Percentiles rank a stretch among this genome's conserved stretches.
These are phyloP conservation scores for Lerista edwardsae DNA, from an alignment of 2,797 vertebrate species.

Conservation along the genomic window DNA sequence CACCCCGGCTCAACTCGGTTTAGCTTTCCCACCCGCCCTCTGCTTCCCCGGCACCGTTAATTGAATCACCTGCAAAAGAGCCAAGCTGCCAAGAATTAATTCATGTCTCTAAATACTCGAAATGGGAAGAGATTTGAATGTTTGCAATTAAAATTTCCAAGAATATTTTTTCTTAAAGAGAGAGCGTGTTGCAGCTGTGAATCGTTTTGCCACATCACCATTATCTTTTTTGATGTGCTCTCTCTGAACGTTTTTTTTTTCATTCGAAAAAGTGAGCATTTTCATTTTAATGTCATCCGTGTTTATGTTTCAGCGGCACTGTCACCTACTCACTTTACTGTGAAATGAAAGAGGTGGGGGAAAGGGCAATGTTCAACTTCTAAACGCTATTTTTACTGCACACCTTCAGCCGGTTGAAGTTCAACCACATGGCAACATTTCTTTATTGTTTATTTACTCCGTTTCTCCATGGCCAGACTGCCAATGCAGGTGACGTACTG, in stretches of 20 bases:
- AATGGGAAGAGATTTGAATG: not conserved
- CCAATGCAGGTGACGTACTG: too few relatives aligned
- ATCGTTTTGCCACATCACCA: not conserved
- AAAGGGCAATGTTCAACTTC: not conserved
- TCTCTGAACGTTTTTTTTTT: not conserved
- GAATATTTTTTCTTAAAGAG: accelerated
- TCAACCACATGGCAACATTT: not conserved
- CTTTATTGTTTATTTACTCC: not conserved
- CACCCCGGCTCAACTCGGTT: not conserved
- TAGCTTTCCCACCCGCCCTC: too few relatives aligned
- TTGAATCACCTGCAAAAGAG: conserved; percentile 2
- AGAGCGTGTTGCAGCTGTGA: conserved; percentile 7
- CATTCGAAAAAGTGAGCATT: not conserved
- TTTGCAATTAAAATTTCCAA: conserved; percentile 17
- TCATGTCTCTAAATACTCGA: not conserved
- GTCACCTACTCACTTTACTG: not conserved
- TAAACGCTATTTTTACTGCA: not conserved
- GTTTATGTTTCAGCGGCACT: not conserved
- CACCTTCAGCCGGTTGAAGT: not conserved
- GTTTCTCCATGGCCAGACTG: not conserved
- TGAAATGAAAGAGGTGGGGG: not conserved
- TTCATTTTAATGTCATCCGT: not conserved
- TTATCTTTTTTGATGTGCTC: not conserved
- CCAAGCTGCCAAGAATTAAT: not conserved
- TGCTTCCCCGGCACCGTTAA: not conserved